Base-by-base conservation (phyloP, 2,888 invertebrate species). In the Blera fallax region DNA sequence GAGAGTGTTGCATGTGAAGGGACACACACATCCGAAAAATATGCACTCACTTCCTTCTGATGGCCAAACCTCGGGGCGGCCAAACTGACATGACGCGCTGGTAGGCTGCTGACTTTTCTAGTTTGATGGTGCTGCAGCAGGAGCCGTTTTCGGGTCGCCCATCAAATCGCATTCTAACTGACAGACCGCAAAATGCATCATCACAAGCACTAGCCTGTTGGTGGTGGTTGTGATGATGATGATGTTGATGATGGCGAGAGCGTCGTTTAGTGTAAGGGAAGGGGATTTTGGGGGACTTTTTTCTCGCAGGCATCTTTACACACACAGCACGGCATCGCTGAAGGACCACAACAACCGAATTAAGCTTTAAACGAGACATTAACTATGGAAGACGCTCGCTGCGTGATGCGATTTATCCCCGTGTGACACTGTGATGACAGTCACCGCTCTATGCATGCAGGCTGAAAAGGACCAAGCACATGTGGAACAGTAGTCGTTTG, bases 161-260 rank as follows among this genome's bases (percentile, higher is more conserved):
- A 91, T 91, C 91, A 91, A 90, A 91, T 89, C 89, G 90, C 89
- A 91, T 91, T 91, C 89, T 88, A 89, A 89, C 89, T 91, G 91
- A 91, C 91, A 91, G 91, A 91, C 91, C 91, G 90, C 91, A 91
- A 91, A 91, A 91, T 91, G 91, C 91, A 91, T 91, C 91, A 91
- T 90, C 91, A 90, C 89, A 89, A 91, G 90, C 91, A 91, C 90
- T 90, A 90, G 89, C 90, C 48, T 60, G 62, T 18, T 67, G 74
- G 40, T 62, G 50, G 14, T 72, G 34, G 16, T 16, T 27, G 10
- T n/a, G 52, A 27, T 65, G 45, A 14, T 37, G 64, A 16, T 34
- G 37, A 50, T 45, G 37, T 8, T 34, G 67, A 48, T 29, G 60
- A 40, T 45, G 54, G 64, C 34, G 48, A 69, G 54, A 56, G 65